A percentile compares a stretch with the other conserved stretches of the same genome.
Evolutionary conservation across 2,113 vertebrate species (phyloP).

Genomic region (Ramphastos sulfuratus): DNA sequence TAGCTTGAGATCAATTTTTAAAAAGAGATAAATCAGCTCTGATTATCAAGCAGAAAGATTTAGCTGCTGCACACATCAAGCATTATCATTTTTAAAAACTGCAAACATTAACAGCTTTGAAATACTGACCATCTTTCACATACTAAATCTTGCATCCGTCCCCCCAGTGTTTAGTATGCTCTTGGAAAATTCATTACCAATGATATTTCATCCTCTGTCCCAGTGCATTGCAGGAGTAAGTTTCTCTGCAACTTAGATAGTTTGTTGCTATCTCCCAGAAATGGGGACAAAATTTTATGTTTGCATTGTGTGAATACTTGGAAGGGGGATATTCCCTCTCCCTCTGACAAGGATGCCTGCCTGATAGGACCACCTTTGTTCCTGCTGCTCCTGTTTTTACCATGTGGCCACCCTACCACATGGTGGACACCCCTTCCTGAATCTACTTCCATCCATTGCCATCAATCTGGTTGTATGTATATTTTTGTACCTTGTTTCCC

Average conservation of each 20-base stretch:
- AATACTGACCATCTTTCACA: not conserved
- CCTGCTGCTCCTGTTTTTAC: no score
- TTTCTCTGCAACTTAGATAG: not conserved
- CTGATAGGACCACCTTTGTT: no score
- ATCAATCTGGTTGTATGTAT: no score
- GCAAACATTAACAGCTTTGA: conserved; percentile 29
- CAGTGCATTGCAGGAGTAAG: not conserved
- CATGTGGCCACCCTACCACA: no score
- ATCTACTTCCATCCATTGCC: no score
- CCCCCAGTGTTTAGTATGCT: not conserved
- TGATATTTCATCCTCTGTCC: not conserved
- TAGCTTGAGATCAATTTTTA: conserved; percentile 36
- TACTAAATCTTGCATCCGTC: conserved; percentile 3
- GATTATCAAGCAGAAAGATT: conserved; percentile 36
- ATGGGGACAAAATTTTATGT: not conserved
- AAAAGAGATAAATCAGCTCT: conserved; percentile 35
- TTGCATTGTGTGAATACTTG: not conserved
- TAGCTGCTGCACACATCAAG: conserved; percentile 8
- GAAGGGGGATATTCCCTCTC: not conserved
- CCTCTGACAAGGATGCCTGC: not conserved
- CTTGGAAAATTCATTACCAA: not conserved
- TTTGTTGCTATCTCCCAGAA: not conserved
- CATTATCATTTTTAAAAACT: not conserved
- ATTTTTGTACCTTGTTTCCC: no score
- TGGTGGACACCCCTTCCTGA: no score